Base-by-base conservation (phyloP, 2,888 invertebrate species). In the Trypoxylon attenuatum region DNA sequence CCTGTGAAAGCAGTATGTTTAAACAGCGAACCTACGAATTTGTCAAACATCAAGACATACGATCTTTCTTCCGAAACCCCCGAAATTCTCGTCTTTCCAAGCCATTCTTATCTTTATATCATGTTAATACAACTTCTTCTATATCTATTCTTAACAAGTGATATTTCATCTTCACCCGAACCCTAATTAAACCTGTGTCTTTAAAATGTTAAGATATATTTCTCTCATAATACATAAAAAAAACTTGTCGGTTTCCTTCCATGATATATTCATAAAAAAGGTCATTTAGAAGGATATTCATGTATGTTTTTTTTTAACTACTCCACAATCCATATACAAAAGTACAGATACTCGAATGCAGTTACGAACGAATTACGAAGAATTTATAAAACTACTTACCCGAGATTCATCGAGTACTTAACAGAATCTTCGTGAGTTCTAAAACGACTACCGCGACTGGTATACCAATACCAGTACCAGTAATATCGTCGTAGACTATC, bases 391-490 rank as follows among this genome's bases (percentile, higher is more conserved):
- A 50, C 15, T 74, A 62, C 77, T 77, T 65, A 77, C 76, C 77
- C 67, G 63, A 77, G 72, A 56, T 61, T 70, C 75, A 77, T 77
- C 62, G 69, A 73, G 66, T 66, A 69, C 57, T 61, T 69, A 61
- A 54, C 58, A 45, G 53, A 68, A 65, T 64, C 68, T 66, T 62
- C 52, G 59, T 43, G 60, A 68, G 63, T 59, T 74, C 60, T 69
- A 77, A 72, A 70, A 70, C 74, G 74, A 69, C 69, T 68, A 56
- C 43, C 53, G 23, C 13, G 23, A 33, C 13, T 33, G 33, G n/a
- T n/a, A n/a, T n/a, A n/a, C n/a, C n/a, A n/a, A n/a, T n/a, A n/a
- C n/a, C n/a, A n/a, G n/a, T n/a, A n/a, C n/a, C n/a, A n/a, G n/a
- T n/a, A n/a, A n/a, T n/a, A n/a, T n/a, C n/a, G n/a, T n/a, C n/a